These are phyloP conservation scores for Podotricha telesiphe DNA, from an alignment of 2,888 invertebrate species.

Conservation along the genomic window DNA sequence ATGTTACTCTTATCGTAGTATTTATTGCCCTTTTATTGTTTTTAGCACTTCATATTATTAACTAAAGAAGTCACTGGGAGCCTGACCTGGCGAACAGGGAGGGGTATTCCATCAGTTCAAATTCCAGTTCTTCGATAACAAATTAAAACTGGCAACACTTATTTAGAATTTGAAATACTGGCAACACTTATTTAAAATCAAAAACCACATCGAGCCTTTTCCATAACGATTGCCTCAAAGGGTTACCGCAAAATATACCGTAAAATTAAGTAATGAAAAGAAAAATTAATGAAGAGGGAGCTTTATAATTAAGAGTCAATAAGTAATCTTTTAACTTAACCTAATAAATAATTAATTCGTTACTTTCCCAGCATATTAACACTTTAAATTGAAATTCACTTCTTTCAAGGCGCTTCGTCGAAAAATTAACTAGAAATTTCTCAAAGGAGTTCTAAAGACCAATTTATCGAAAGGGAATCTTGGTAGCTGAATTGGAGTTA, in stretches of 20 bases:
- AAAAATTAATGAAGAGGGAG: slow-evolving; percentile 10
- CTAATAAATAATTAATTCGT: slow-evolving; percentile 16
- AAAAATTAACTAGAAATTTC: slow-evolving; percentile 22
- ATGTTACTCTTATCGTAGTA: too few species aligned
- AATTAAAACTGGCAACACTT: background rate
- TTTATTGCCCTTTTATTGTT: too few species aligned
- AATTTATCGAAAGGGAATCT: slow-evolving; percentile 19
- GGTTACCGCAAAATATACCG: background rate
- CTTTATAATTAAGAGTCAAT: slow-evolving; percentile 18
- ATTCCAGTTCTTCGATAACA: background rate
- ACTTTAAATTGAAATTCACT: slow-evolving; percentile 24
- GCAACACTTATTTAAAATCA: background rate
- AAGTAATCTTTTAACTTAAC: slow-evolving; percentile 8
- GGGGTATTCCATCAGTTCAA: too few species aligned
- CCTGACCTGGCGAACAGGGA: too few species aligned
- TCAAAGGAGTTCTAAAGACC: slow-evolving; percentile 25
- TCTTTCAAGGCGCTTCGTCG: slow-evolving; percentile 20
- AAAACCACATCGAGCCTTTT: background rate
- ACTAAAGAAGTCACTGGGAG: too few species aligned
- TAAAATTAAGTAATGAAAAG: slow-evolving; percentile 11
- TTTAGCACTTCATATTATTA: too few species aligned
- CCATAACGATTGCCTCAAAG: slow-evolving; percentile 1
- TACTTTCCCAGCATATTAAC: slow-evolving; percentile 1
- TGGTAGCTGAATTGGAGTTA: background rate
- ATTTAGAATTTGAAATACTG: background rate